These are phyloP conservation scores for Sebastes diploproa DNA, from an alignment of 2,797 vertebrate genomes.

Conservation along the genomic window DNA sequence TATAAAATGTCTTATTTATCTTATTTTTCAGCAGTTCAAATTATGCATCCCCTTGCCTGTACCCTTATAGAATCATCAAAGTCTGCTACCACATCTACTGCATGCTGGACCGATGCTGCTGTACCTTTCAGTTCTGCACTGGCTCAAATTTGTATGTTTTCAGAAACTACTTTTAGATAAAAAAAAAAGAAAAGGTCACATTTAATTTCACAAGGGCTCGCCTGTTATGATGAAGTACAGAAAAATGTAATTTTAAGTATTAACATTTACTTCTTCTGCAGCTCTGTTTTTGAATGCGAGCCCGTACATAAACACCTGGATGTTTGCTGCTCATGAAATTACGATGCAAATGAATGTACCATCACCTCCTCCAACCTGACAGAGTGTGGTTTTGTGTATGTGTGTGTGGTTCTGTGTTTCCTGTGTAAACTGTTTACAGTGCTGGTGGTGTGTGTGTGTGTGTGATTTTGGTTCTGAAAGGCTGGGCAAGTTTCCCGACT, in stretches of 20 bases:
- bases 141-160: not conserved
- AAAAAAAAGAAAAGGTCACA: not conserved
- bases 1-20: not conserved
- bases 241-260: not conserved
- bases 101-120: not conserved
- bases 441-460: not conserved
- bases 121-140: not conserved
- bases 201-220: not conserved
- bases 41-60: not conserved
- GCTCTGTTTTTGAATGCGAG: not conserved
- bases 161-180: not conserved
- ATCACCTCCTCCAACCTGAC: not conserved
- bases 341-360: not conserved
- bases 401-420: slow-evolving; percentile 12
- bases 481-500: accelerated
- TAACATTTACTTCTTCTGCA: not conserved
- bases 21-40: not conserved
- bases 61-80: not conserved
- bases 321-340: not conserved
- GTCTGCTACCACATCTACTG: not conserved
- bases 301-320: not conserved
- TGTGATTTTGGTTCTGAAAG: not conserved
- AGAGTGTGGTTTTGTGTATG: not conserved
- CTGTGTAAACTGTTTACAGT: not conserved
- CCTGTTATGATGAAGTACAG: not conserved